Base-by-base conservation (phyloP, 2,888 invertebrate genomes). In the Ariolimax columbianus region DNA sequence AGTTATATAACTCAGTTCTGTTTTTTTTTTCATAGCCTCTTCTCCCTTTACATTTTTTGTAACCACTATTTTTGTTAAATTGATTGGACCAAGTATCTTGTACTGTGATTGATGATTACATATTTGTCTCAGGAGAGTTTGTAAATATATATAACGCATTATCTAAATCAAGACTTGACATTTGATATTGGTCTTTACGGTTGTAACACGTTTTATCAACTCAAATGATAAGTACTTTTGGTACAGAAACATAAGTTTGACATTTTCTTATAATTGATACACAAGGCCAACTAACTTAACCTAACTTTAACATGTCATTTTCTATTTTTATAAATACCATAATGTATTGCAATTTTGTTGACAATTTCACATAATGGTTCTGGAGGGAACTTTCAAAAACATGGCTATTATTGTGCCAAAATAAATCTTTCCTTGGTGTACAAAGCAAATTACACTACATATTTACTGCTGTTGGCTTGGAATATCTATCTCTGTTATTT, bases 371-470 rank as follows among this genome's bases (percentile, higher is more conserved):
- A n/a, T n/a, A n/a, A n/a, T n/a, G 43, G 14, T 73, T 73, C 43
- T 73, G n/a, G 43, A 43, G 40, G n/a, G 43, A 73, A 47, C 73
- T 40, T 72, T 72, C 38, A 11, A 72, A 72, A 72, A 72, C 26
- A 47, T 73, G 73, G 73, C 73, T 73, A 43, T 30, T 9, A 73
- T 9, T 43, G 73, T 73, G 73, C 73, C 73, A 73, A 72, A 73
- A 11, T 17, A n/a, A 40, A 43, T 26, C 40, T 73, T 47, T 72
- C 72, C 30, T 38, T 73, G 9, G 47, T 73, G 73, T 73, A 73
- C 43, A 73, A 73, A 43, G 23, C 40, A 73, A 73, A 43, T 73
- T 23, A 23, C 17, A 36, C 68, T 68, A 36, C 14, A 36, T 36
- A 68, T n/a, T 73, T 43, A 30, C 11, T 40, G 30, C n/a, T 73